Conservation (phyloP, 2,888 invertebrate species). For the Abrostola tripartita region DNA sequence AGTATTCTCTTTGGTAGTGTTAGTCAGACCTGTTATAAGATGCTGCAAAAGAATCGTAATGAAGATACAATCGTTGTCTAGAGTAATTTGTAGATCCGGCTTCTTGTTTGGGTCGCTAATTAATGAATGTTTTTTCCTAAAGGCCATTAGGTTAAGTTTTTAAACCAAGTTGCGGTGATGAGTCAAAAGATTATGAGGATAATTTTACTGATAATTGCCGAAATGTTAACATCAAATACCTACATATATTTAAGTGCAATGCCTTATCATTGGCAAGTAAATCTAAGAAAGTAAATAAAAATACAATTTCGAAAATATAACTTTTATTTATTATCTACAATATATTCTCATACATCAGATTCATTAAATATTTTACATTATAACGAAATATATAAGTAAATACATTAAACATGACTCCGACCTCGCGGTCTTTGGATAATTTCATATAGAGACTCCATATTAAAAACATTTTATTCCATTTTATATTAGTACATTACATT, state of each 20-base stretch:
- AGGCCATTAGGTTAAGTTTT: slow-evolving; percentile 29
- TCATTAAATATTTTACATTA: slow-evolving; percentile 82
- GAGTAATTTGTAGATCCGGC: slow-evolving; percentile 44
- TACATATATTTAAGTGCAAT: no score
- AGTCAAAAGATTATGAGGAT: neutral
- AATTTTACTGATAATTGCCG: no score
- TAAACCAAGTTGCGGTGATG: neutral
- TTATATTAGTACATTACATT: slow-evolving; percentile 54
- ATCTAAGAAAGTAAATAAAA: slow-evolving; percentile 40
- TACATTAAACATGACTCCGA: slow-evolving; percentile 85
- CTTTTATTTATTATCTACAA: slow-evolving; percentile 85
- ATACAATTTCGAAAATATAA: slow-evolving; percentile 71
- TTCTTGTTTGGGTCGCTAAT: slow-evolving; percentile 31
- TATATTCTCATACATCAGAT: slow-evolving; percentile 79
- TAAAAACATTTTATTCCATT: slow-evolving; percentile 55
- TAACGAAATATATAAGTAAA: slow-evolving; percentile 75
- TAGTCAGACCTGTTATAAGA: slow-evolving; percentile 29
- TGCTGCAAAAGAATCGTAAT: slow-evolving; percentile 23
- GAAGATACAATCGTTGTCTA: slow-evolving; percentile 40
- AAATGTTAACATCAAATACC: no score
- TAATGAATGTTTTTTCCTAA: slow-evolving; percentile 39
- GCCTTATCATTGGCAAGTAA: no score
- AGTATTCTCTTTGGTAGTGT: slow-evolving; percentile 1
- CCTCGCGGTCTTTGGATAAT: slow-evolving; percentile 80
- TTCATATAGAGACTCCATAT: slow-evolving; percentile 58